phyloP scores from a whole-genome alignment of 2,797 vertebrate species.

The Argya squamiceps region DNA sequence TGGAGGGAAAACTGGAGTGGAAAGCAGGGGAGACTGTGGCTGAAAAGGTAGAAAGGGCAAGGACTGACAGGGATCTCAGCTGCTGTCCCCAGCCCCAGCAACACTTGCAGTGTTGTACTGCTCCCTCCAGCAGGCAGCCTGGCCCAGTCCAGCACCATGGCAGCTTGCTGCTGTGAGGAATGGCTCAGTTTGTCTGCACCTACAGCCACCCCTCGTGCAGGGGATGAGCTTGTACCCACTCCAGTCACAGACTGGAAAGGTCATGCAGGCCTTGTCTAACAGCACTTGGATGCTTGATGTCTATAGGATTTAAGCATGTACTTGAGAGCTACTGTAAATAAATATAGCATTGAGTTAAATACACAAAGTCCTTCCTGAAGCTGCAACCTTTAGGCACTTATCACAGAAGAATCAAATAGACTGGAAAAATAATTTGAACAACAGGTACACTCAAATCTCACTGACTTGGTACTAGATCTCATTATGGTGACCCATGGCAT shows the following conservation, averaged over 20 bases:
- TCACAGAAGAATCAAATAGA: background rate
- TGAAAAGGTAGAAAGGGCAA: background rate
- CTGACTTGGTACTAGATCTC: background rate
- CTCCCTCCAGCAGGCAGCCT: background rate
- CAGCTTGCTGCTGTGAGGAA: background rate
- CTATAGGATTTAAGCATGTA: background rate
- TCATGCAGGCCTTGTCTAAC: background rate
- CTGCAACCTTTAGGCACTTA: background rate
- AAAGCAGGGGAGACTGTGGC: background rate
- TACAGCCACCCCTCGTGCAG: background rate
- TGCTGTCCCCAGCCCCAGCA: background rate
- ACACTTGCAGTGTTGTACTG: background rate
- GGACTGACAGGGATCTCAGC: background rate
- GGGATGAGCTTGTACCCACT: background rate
- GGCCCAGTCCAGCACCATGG: background rate
- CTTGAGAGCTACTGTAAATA: background rate
- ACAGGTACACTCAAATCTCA: background rate
- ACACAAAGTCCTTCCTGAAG: background rate
- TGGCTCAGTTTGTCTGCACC: background rate
- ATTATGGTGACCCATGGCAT: background rate
- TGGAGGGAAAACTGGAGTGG: background rate
- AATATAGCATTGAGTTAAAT: background rate
- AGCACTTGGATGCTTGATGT: background rate
- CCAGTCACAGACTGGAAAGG: background rate
- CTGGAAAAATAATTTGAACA: background rate